Evolutionary conservation across 2,888 invertebrate species (phyloP), one percentile per base, ranked within the genome.

Genomic region (Drosophila barbarae): DNA sequence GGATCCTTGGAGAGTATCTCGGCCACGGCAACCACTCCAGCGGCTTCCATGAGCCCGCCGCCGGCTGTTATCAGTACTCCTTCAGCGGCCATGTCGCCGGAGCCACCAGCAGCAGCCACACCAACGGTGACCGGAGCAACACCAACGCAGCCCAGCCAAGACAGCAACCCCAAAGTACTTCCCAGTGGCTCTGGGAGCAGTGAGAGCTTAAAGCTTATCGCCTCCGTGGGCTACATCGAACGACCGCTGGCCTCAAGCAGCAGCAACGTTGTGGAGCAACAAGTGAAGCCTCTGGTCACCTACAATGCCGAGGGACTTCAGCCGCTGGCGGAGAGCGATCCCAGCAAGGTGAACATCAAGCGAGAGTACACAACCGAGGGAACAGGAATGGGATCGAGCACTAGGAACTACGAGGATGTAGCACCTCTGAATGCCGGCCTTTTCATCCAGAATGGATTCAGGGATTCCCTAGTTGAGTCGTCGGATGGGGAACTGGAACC

Each of bases 331-430:
- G 78, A 71, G 30, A 74, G 74, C 52, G 87, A 88, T 77, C 84
- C 88, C 35, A 85, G 73, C 66, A 87, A 88, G 63, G 77, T 87
- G 34, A 87, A 87, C 69, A 88, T 87, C 30, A 87, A 87, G 49
- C 64, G 87, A 15, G 87, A 87, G 28, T 87, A 86, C 61, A 86
- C 87, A 32, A 87, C 86, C 0, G 86, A 87, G 68, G 78, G 77
- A 21, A 26, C 51, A 61, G 78, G 74, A 23, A 39, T 51, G 13
- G 15, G 7, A 2, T 21, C 39, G 3, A 61, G 64, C 18, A 51
- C 52, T 35, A 41, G 32, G 5, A 52, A 30, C 35, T 44, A 38
- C 12, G 35, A 46, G 12, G 55, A 34, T 2, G 28, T 54, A 5
- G 26, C 15, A 18, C 23, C 30, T 1, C 1, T 21, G 18, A 68